Base-by-base conservation (phyloP, 2,888 invertebrate species). In the Ormyrus pomaceus region DNA sequence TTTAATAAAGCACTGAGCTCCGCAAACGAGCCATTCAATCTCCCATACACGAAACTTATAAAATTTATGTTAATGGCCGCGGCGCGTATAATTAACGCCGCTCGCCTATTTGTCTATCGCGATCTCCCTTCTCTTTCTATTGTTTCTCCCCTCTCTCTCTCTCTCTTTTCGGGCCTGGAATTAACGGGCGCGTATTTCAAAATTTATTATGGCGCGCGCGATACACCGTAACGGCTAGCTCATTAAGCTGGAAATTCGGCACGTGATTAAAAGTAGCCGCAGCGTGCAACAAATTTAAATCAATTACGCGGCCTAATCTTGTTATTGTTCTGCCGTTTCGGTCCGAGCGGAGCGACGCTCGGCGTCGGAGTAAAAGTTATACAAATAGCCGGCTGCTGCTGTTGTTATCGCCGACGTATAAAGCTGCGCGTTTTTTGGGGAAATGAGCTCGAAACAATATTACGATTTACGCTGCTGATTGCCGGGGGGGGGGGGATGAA, bases 11-110 rank as follows among this genome's bases (percentile, higher is more conserved):
- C 19, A 19, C 1, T 1, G 19, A 1, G 19, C 19, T 19, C 19
- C 19, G 19, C 19, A 19, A 19, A 19, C 19, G 19, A 19, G 19
- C 19, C 19, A 19, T 19, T 19, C 19, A 19, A 19, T 19, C 19
- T 19, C 19, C 19, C 19, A 0, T 19, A 0, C 0, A 19, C 19
- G 19, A 59, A 66, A 58, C 56, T 64, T 53, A 53, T 48, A 56
- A 58, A 78, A 78, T 78, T 61, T 72, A 78, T 78, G 78, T 59
- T 72, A 66, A 78, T 78, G 34, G 7, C 51, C 58, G 62, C 61
- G 50, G 53, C 5, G 19, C 19, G 19, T 19, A 19, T 75, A 75
- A 75, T 75, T 75, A 68, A 75, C 46, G 59, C 10, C 11, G 66
- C 46, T 68, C 75, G 53, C 61, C 53, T 68, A 75, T 66, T 59